Conservation (phyloP, 2,113 vertebrate genomes). For the Cepphus grylle region DNA sequence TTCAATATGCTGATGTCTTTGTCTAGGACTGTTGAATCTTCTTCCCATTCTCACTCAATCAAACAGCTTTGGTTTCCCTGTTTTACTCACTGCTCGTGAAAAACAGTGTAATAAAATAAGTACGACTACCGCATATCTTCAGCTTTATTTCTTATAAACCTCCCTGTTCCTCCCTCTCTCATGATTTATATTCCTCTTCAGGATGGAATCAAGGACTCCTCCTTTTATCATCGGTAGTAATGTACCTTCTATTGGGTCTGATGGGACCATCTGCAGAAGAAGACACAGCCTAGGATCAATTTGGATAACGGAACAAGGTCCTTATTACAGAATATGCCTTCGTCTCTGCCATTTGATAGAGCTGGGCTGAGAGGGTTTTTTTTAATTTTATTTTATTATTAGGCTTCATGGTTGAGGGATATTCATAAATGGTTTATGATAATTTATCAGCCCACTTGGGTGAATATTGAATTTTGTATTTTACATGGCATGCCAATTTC, state of each 20-base stretch:
- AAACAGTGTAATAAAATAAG: not conserved
- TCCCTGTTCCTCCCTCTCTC: not conserved
- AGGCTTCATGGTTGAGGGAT: constrained; percentile 67
- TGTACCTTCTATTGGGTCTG: not conserved
- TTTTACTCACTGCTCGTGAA: not conserved
- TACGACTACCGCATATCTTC: not conserved
- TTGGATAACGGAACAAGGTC: not conserved
- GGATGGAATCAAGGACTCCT: not conserved
- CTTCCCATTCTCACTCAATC: not conserved
- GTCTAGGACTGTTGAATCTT: not conserved
- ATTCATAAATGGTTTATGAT: constrained; percentile 73
- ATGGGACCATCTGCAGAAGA: not conserved
- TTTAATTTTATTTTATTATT: constrained; percentile 68
- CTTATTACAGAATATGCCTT: not conserved
- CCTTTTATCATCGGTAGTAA: not conserved
- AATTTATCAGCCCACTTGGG: constrained; percentile 73
- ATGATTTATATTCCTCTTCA: not conserved
- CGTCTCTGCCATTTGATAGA: not conserved
- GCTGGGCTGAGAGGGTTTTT: constrained; percentile 19
- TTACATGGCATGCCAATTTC: constrained; percentile 68
- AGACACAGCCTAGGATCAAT: not conserved
- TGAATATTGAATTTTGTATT: constrained; percentile 71
- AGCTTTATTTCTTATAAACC: not conserved
- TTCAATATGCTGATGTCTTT: constrained; percentile 8
- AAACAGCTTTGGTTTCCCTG: not conserved